Base-by-base conservation (phyloP, 2,888 invertebrate genomes). In the Cerastis rubricosa region DNA sequence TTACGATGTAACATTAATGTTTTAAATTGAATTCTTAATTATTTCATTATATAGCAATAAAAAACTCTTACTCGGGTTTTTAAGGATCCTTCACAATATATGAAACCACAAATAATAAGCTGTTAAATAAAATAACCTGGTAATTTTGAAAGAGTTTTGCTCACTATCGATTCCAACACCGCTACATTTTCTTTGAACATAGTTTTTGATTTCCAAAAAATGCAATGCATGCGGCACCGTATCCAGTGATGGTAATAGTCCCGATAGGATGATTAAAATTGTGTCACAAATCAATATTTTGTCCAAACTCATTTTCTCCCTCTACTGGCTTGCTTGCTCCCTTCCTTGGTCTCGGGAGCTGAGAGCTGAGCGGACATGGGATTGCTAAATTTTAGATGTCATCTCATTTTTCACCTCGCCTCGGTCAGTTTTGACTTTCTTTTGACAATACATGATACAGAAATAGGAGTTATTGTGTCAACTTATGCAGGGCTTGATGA, bases 11-110 rank as follows among this genome's bases (percentile, higher is more conserved):
- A 35, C 6, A 61, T 49, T 51, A 45, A n/a, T n/a, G 63, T 63
- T 71, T 79, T 25, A 17, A 43, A 40, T 63, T 47, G n/a, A 43
- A 54, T 40, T 19, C 25, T 47, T 74, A 57, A 47, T 17, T 54
- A 63, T 35, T 57, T 29, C n/a, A n/a, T 43, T 29, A 78, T n/a
- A 59, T 29, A 69, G 65, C 47, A 57, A 17, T 57, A 12, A 47
- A n/a, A 47, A 22, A 47, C 8, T 47, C 19, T 61, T 40, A 47
- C n/a, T 64, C 43, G 57, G 40, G 8, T 65, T 25, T 0, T 49
- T 73, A 80, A 29, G 8, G 40, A 14, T 40, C n/a, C n/a, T 47
- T 79, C 40, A 78, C 45, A 78, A 54, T 77, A 19, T 19, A 61
- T 5, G 35, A 14, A 57, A 25, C 14, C 12, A 57, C 14, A 57